Evolutionary conservation across 2,797 vertebrate species (phyloP), one percentile per base, ranked within the genome.

Genomic region (Liasis olivaceus): DNA sequence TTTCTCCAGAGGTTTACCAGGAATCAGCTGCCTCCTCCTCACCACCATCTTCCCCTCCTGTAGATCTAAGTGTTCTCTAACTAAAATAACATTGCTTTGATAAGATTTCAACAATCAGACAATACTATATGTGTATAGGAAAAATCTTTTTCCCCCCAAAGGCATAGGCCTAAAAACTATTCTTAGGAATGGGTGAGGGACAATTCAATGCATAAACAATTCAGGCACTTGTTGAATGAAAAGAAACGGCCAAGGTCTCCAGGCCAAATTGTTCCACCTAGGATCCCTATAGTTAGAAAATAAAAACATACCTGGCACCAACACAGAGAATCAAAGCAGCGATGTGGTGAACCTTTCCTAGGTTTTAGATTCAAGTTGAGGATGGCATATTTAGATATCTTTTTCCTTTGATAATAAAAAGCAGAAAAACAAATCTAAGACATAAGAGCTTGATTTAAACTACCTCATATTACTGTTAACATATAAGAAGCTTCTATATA

Each of bases 21-120:
- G 87, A 91, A 91, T 92, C 59, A 91, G 81, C 77, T 91, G 81
- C 85, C 36, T 22, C 58, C 22, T 26, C 51, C 63, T 85, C 81
- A 42, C 81, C 51, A 8, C 51, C 51, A 58, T 81, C 88, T 93
- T 66, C 90, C 20, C 22, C 91, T 92, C 62, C 26, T 84, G 62
- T 64, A 88, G 9, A 89, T 87, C 77, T 91, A 59, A 92, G 47
- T 87, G 60, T 92, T 84, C 89, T 42, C 51, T 90, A 92, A 93
- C 91, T 4, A 92, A 93, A 93, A 93, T 92, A 93, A 90, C 66
- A 90, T 87, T 59, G 89, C 77, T 90, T 92, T 92, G 93, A 92
- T 93, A 92, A 63, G 89, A 66, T 93, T 88, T 92, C 88, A 93
- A 90, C 93, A 90, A 90, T 31, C 2, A 22, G 59, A 81, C 85